Base-by-base conservation (phyloP, 2,797 vertebrate genomes). In the Lophotriccus pileatus region DNA sequence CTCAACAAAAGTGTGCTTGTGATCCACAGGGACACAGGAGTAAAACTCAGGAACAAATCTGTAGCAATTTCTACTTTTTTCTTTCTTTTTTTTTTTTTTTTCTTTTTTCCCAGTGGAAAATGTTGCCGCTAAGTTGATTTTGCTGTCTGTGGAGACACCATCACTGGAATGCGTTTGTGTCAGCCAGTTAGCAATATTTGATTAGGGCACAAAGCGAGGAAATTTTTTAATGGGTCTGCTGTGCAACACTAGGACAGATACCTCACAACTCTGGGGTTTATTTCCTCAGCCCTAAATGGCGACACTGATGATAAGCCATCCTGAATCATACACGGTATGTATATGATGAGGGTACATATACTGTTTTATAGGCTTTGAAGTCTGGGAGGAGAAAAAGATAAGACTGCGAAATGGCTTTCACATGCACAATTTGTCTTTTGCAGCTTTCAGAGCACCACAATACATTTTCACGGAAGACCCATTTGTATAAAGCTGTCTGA, bases 401-500 rank as follows among this genome's bases (percentile, higher is more conserved):
- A 73, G 47, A 30, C 20, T 1, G 0, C 46, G 52, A 27, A 56
- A 82, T 27, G 50, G 14, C 37, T 92, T 49, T 64, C 53, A 78
- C 53, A 43, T n/a, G 43, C 46, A 85, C 69, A 53, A 47, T 76
- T 93, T 90, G 37, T 77, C 62, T 64, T 46, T n/a, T 46, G 43
- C 56, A 77, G 49, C 53, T 86, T 88, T 95, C 69, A 80, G 58
- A 90, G 59, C 46, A 90, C 21, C 19, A 14, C 59, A 53, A 59
- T 75, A 13, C 60, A 72, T 83, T 87, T 94, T 76, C 53, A 77
- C 14, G 72, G 87, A 89, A 39, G 34, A 64, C 23, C 24, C 10
- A 3, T 80, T 89, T 88, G 74, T 80, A 81, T 58, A 87, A 95
- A 95, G 46, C 30, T 59, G 58, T 78, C 95, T 52, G n/a, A 80